Base-by-base conservation (phyloP, 2,797 vertebrate genomes). In the Channa striata region DNA sequence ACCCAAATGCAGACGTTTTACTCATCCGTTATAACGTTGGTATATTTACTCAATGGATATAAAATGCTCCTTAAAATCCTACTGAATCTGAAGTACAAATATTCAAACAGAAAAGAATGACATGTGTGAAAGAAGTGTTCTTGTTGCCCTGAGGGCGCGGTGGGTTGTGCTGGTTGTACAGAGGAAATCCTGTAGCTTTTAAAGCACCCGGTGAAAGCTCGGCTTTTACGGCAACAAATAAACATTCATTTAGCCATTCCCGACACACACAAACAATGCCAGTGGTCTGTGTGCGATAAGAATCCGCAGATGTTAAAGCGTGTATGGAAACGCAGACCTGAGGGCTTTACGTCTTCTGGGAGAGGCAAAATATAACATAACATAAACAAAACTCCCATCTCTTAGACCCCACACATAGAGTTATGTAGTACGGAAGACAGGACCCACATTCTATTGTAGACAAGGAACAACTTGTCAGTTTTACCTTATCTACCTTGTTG, bases 161-260 rank as follows among this genome's bases (percentile, higher is more conserved):
- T 50, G 81, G 40, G 60, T 14, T 73, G 51, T 51, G 23, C 56
- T 70, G 73, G 74, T 72, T 21, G 59, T 88, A 60, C 64, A 78
- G 46, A 89, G 92, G 91, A 93, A 87, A 92, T 92, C 92, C 92
- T 93, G 85, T 70, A 80, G 60, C 79, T 54, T 81, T 87, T 77
- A 68, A 47, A 80, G 78, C 80, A 85, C 47, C 51, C 67, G 69
- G 67, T 40, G 59, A 89, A 74, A 84, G 68, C 39, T 42, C 23
- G 37, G 56, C 70, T 72, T 68, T 49, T 54, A 74, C 43, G 60
- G 64, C 47, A 82, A 78, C 74, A 83, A 77, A 60, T 73, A 62
- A 70, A 74, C 56, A 67, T 51, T 21, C 37, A 37, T 49, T 47
- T 62, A 66, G 7, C 50, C 63, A 34, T 43, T 42, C 40, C 10